Evolutionary conservation across 2,797 vertebrate species (phyloP), one percentile per base, ranked within the genome.

Genomic region (Argya squamiceps): DNA sequence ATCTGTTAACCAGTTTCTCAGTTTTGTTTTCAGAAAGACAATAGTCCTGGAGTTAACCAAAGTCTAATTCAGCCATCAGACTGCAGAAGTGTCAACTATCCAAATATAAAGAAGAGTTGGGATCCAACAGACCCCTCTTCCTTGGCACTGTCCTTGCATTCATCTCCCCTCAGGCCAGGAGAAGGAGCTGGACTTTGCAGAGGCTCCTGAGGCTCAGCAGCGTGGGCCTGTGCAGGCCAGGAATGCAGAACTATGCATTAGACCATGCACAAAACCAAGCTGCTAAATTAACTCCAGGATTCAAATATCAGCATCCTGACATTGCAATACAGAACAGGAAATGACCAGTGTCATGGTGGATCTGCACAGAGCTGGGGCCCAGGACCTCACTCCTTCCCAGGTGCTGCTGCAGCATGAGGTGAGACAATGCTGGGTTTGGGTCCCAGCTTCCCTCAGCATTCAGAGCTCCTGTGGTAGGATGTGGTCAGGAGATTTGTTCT

Each of bases 201-300:
- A 2, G 59, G n/a, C 49, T 71, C 60, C 39, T 8, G 43, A 69
- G 44, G 36, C 8, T 39, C 76, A 78, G 44, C 32, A 67, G 32
- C n/a, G 13, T 1, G 4, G 39, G 2, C 8, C 24, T 29, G 37
- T 23, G 11, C 18, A 52, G 60, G 12, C 7, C 23, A 6, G 77
- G 36, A 55, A 63, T 0, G 2, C 64, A 52, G 16, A 81, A 8
- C 32, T 11, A 1, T 4, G 7, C 29, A 2, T 32, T 23, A 56
- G 34, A 58, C 6, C 17, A 26, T 0, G 1, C 50, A 24, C 32
- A 32, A 74, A 46, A 39, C 13, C 0, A 12, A 74, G n/a, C 49
- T 68, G 58, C 41, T 64, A 7, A 63, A 68, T 56, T n/a, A 83
- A 10, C n/a, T 65, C 41, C 47, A 53, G 62, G 65, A 39, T 36